Evolutionary conservation across 2,888 invertebrate genomes (phyloP), one percentile per base, ranked within the genome.

Genomic region (Thumatha senex): DNA sequence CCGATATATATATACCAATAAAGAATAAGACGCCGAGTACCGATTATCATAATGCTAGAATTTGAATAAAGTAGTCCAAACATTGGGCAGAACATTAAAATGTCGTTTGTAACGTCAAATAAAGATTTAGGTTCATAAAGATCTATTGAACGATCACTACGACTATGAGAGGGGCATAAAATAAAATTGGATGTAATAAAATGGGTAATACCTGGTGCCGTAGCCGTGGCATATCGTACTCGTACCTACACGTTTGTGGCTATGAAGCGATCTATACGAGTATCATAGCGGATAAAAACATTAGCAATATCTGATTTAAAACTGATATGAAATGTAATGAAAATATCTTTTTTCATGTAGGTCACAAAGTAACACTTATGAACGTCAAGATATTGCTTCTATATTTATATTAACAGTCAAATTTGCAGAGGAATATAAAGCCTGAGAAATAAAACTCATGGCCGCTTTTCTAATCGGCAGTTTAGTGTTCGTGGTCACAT

Each of bases 131-230:
- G 74, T 75, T 74, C 74, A 75, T 79, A 72, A 73, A 76, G 79
- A 78, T 80, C 77, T 75, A 78, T 74, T 67, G 61, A 67, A 61
- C 78, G 75, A 78, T 82, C 78, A 74, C 78, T 80, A 67, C 57
- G 71, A 72, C 74, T 72, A 81, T 76, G 74, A 80, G 78, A 72
- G 70, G 72, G 70, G 61, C 65, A 81, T 86, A 84, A 86, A 86
- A 87, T 84, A 84, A 85, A 86, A 87, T 87, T 84, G 84, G 78
- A 76, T 79, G 84, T 78, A 81, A 84, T 86, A 86, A 86, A 87
- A 82, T 73, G 67, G 77, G 76, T 78, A 80, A 77, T 83, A 80
- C 78, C 78, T 78, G 76, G 75, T 70, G 70, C 69, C 71, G 70
- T 61, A 75, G 72, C 69, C 70, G 74, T 60, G 70, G 76, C 74